Percentiles rank a stretch among this genome's conserved stretches.
Conservation (phyloP, 2,888 invertebrate species). For the Podotricha telesiphe region DNA sequence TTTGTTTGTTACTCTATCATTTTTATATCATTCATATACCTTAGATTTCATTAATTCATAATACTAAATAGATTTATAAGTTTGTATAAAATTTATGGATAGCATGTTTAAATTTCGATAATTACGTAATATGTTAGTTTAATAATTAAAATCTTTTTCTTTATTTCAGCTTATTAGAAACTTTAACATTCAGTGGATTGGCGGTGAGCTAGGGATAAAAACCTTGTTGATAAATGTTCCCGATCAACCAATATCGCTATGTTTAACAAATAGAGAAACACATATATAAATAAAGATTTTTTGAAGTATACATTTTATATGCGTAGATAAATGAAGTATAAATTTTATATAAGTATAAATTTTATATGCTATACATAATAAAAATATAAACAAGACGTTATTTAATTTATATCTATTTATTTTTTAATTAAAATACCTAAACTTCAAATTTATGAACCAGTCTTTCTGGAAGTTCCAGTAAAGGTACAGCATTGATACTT, state of each 20-base stretch:
- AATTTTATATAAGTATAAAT: too few species aligned
- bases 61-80: too few species aligned
- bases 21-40: too few species aligned
- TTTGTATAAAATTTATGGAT: too few species aligned
- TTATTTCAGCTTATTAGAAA: slow-evolving; percentile 85
- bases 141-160: not conserved
- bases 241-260: slow-evolving; percentile 84
- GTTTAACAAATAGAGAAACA: slow-evolving; percentile 51
- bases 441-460: slow-evolving; percentile 27
- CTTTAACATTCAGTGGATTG: slow-evolving; percentile 86
- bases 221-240: slow-evolving; percentile 92
- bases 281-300: not conserved
- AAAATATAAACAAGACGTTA: not conserved
- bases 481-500: slow-evolving; percentile 9
- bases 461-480: slow-evolving; percentile 27
- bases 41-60: too few species aligned
- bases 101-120: too few species aligned
- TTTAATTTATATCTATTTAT: slow-evolving; percentile 13
- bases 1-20: too few species aligned
- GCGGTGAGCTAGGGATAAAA: slow-evolving; percentile 84
- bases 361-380: not conserved
- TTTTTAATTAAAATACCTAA: not conserved
- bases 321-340: too few species aligned
- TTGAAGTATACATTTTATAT: not conserved
- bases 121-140: too few species aligned